Percentiles rank a stretch among this genome's conserved stretches.
Conservation (phyloP, 2,888 invertebrate genomes). For the Stomorhina lunata region DNA sequence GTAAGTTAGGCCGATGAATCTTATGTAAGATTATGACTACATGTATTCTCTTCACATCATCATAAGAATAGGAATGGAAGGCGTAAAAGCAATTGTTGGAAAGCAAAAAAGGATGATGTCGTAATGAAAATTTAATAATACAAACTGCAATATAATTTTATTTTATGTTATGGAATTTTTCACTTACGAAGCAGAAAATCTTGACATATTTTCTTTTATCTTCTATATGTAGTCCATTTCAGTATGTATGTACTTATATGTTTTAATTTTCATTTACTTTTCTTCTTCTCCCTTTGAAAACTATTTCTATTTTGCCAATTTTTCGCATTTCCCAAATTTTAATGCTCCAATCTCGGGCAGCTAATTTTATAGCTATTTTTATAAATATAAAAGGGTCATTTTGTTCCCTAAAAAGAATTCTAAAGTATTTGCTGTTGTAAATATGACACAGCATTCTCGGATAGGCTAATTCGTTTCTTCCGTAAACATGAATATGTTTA, state of each 20-base stretch:
- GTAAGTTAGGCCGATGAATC: slow-evolving; percentile 69
- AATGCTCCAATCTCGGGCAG: background rate
- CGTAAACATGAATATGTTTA: slow-evolving; percentile 10
- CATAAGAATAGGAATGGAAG: too few species aligned
- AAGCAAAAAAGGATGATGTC: slow-evolving; percentile 48
- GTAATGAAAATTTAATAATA: background rate
- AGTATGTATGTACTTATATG: background rate
- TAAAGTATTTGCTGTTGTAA: background rate
- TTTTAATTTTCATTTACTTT: background rate
- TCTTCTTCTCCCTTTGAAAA: background rate
- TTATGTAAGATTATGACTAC: slow-evolving; percentile 57
- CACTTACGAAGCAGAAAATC: background rate
- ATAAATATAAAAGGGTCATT: slow-evolving; percentile 29
- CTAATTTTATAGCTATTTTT: slow-evolving; percentile 43
- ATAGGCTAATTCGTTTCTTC: slow-evolving; percentile 13
- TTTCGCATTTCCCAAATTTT: background rate
- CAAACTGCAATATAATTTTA: background rate
- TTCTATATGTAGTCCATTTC: background rate
- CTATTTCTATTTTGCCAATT: background rate
- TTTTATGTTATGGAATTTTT: background rate
- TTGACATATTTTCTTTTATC: background rate
- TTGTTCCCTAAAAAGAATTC: slow-evolving; percentile 25
- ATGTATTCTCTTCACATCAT: background rate
- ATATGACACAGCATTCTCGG: background rate
- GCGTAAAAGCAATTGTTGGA: slow-evolving; percentile 61